Evolutionary conservation across 2,888 invertebrate genomes (phyloP), one percentile per base, ranked within the genome.

Genomic region (Cephus pygmeus): DNA sequence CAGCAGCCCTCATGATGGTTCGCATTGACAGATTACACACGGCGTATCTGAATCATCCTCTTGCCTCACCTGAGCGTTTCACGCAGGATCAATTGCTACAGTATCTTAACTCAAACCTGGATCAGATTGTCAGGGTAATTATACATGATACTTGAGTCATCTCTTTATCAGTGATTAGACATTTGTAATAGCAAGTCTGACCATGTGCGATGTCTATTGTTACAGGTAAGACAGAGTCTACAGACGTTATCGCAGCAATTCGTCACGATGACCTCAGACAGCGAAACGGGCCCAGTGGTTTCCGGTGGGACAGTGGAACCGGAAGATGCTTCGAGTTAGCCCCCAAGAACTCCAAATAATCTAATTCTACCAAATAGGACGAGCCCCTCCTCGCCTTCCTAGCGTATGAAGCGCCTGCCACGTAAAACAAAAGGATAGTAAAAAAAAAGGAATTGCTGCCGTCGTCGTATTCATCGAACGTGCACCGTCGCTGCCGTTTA

Each of bases 101-200:
- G 76, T 90, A 91, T 92, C 93, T 97, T 81, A 94, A 95, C 87
- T 94, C 95, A 83, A 96, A 97, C 93, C 93, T 97, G 85, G 93
- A 96, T 91, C 94, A 97, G 92, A 95, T 97, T 87, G 95, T 96
- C 81, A 96, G 96, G 95, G 97, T 96, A 91, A 89, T 87, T 80
- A 56, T 23, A 3, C 34, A 0, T 23, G 15, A 34, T 3, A 34
- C 11, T 35, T 12, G 12, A 76, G 56, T 33, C 31, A 23, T 30
- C n/a, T 69, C 77, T 15, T 34, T 34, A 69, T 4, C 23, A n/a
- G 56, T 23, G 12, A 33, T 15, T n/a, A 31, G 36, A 68, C 69
- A 80, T 81, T 56, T 69, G 80, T 75, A 84, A 84, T 68, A 56
- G 2, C 23, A 56, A 23, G 23, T 9, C 23, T 56, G 4, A 56